Evolutionary conservation across 1,140 invertebrate species (phyloP).

Genomic region (Himalopsyche phryganea): DNA sequence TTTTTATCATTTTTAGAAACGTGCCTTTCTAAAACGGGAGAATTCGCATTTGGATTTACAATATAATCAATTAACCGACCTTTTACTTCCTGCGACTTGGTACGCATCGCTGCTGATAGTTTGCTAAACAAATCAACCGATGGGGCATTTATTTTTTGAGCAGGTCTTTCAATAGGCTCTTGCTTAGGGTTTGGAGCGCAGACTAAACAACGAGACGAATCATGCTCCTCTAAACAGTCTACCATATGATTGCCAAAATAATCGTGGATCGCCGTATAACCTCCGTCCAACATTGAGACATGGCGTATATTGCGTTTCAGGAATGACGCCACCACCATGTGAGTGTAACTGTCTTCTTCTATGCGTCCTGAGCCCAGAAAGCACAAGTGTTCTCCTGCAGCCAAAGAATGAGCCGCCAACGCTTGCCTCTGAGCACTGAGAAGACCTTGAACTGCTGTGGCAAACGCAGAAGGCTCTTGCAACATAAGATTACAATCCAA

Average conservation of each 20-base stretch:
- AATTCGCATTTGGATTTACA: conserved; percentile 72
- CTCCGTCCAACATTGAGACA: conserved; percentile 88
- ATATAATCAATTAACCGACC: conserved; percentile 93
- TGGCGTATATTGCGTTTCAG: conserved; percentile 90
- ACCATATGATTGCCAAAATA: conserved; percentile 77
- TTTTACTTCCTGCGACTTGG: conserved; percentile 89
- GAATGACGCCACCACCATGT: conserved; percentile 98
- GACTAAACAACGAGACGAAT: conserved; percentile 72
- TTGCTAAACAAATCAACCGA: conserved; percentile 71
- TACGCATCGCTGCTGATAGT: conserved; percentile 76
- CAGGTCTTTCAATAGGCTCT: conserved; percentile 42
- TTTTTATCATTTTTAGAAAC: conserved; percentile 76
- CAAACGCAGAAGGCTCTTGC: conserved; percentile 91
- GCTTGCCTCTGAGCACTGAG: conserved; percentile 87
- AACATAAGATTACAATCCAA: conserved; percentile 96
- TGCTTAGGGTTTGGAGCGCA: conserved; percentile 62
- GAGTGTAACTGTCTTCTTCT: conserved; percentile 94
- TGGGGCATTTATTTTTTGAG: conserved; percentile 42
- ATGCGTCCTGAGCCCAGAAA: conserved; percentile 94
- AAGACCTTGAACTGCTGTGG: conserved; percentile 91
- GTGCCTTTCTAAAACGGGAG: conserved; percentile 64
- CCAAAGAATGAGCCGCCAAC: conserved; percentile 79
- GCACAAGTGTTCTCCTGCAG: conserved; percentile 94
- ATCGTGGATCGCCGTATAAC: conserved; percentile 87
- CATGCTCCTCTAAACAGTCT: conserved; percentile 79